phyloP scores from a whole-genome alignment of 2,888 invertebrate genomes.

The Pseudoips prasinana region DNA sequence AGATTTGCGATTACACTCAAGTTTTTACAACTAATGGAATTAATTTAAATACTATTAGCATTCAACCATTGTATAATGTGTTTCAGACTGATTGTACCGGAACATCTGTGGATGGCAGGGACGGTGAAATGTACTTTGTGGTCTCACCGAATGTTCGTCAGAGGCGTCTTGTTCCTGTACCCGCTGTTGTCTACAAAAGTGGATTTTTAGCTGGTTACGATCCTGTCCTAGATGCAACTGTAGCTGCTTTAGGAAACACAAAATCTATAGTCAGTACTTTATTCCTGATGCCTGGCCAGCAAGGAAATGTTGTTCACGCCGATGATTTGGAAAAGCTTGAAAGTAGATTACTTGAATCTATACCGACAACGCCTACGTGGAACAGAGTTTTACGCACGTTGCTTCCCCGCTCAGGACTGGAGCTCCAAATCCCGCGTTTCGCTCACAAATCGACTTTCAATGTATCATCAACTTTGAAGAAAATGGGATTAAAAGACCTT shows the following conservation, averaged over 20 bases:
- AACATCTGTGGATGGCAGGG: slow-evolving; percentile 88
- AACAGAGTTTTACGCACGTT: slow-evolving; percentile 87
- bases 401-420: slow-evolving; percentile 88
- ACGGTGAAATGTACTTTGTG: slow-evolving; percentile 93
- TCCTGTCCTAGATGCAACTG: slow-evolving; percentile 91
- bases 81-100: slow-evolving; percentile 90
- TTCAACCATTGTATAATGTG: not conserved
- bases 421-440: slow-evolving; percentile 92
- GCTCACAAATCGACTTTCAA: slow-evolving; percentile 92
- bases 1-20: too few relatives aligned
- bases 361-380: slow-evolving; percentile 87
- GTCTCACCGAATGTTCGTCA: slow-evolving; percentile 90
- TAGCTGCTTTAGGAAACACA: slow-evolving; percentile 87
- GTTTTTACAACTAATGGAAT: too few relatives aligned
- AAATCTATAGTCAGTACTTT: slow-evolving; percentile 89
- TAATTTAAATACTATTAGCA: too few relatives aligned
- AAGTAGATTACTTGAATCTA: slow-evolving; percentile 84
- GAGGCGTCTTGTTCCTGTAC: slow-evolving; percentile 90
- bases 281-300: slow-evolving; percentile 92
- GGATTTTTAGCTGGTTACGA: slow-evolving; percentile 93
- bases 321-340: slow-evolving; percentile 90
- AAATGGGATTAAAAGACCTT: slow-evolving; percentile 91
- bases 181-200: slow-evolving; percentile 89
- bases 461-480: slow-evolving; percentile 87
- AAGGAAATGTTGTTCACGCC: slow-evolving; percentile 89